Percentiles rank a stretch among this genome's conserved stretches.
These are phyloP conservation scores for Xiphophorus hellerii DNA, from an alignment of 2,113 vertebrate species.

Conservation along the genomic window DNA sequence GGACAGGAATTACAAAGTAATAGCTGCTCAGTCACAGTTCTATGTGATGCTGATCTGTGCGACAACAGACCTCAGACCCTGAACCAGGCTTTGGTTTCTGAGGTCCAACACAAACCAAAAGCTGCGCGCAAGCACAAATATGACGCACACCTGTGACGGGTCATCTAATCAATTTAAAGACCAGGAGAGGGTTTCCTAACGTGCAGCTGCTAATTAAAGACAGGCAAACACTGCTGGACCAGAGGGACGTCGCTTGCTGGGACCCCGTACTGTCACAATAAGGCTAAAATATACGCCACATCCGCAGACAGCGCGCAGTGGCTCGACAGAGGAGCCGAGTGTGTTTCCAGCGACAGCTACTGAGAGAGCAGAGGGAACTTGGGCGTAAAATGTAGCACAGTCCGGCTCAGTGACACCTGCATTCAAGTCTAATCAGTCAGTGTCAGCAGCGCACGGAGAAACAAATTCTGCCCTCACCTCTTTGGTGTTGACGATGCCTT, in stretches of 20 bases:
- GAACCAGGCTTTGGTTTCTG: background rate
- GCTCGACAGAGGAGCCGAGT: constrained; percentile 7
- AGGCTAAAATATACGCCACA: constrained; percentile 40
- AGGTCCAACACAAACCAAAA: constrained; percentile 13
- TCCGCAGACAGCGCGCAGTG: constrained; percentile 26
- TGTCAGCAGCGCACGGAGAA: constrained; percentile 25
- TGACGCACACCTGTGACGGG: constrained; percentile 76
- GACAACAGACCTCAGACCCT: background rate
- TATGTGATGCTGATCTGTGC: constrained; percentile 21
- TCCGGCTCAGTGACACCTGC: constrained; percentile 50
- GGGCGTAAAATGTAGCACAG: background rate
- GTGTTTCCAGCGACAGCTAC: constrained; percentile 3
- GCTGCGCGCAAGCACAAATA: constrained; percentile 36
- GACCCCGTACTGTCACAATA: constrained; percentile 13
- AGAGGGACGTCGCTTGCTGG: constrained; percentile 12
- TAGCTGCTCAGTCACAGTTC: background rate
- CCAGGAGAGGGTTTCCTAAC: background rate
- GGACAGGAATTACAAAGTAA: background rate
- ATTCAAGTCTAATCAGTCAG: constrained; percentile 18
- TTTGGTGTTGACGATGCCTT: constrained; percentile 82
- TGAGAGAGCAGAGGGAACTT: constrained; percentile 39
- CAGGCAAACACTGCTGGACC: background rate
- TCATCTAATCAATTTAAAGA: constrained; percentile 12
- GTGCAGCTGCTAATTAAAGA: background rate
- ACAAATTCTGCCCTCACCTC: constrained; percentile 68